These are phyloP conservation scores for Cranoglanis bouderius DNA, from an alignment of 2,113 vertebrate genomes.

Conservation along the genomic window DNA sequence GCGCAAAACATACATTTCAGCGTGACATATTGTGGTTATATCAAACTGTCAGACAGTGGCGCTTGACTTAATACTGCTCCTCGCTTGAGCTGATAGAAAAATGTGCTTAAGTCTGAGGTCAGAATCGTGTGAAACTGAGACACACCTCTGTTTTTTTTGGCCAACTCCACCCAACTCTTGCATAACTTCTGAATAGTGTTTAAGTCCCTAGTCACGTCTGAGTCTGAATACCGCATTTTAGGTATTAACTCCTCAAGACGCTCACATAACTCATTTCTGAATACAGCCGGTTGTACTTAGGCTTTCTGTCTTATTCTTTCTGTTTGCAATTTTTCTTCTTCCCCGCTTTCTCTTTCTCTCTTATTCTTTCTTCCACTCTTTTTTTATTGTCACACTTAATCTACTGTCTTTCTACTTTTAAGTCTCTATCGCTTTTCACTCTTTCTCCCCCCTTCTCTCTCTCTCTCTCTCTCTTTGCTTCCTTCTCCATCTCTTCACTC, in stretches of 20 bases:
- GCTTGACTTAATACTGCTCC: neutral
- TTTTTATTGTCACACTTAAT: constrained; percentile 4
- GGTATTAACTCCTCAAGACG: neutral
- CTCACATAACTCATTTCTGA: neutral
- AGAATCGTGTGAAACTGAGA: neutral
- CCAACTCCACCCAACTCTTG: neutral
- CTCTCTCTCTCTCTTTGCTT: neutral
- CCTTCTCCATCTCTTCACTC: constrained; percentile 19
- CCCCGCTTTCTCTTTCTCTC: neutral
- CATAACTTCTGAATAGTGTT: neutral
- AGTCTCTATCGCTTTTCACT: neutral
- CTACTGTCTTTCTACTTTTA: neutral
- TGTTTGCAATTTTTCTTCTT: neutral
- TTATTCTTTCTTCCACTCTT: neutral
- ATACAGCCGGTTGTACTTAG: neutral
- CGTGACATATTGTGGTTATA: neutral
- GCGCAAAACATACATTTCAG: neutral
- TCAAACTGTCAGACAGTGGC: neutral
- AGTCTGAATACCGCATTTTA: neutral
- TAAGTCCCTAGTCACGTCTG: neutral
- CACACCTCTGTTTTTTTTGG: neutral
- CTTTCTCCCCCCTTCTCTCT: neutral
- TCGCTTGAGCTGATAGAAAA: neutral
- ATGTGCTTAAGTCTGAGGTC: neutral
- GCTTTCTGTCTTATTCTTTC: neutral